These are phyloP conservation scores for Zoanthus sociatus DNA, from an alignment of 92 coral and sea anemone species.

Conservation along the genomic window DNA sequence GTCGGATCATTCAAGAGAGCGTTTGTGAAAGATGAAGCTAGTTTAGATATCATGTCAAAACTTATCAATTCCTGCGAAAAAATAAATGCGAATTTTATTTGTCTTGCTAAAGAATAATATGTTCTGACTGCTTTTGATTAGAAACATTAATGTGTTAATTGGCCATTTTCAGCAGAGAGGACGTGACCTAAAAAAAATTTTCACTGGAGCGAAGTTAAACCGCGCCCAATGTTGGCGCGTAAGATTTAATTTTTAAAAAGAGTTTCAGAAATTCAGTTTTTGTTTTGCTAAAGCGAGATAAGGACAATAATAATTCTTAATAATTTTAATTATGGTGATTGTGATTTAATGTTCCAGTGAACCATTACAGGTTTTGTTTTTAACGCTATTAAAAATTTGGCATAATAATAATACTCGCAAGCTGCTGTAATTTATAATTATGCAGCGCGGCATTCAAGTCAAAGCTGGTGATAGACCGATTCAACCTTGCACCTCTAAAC, in stretches of 20 bases:
- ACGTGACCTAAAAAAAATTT: background rate
- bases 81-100: slow-evolving; percentile 8
- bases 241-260: background rate
- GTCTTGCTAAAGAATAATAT: slow-evolving; percentile 26
- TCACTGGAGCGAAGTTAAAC: background rate
- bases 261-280: background rate
- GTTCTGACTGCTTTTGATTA: slow-evolving; percentile 26
- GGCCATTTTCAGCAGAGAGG: slow-evolving; percentile 12
- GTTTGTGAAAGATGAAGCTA: background rate
- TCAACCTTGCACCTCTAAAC: background rate
- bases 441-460: slow-evolving; percentile 1
- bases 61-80: background rate
- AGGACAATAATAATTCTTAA: background rate
- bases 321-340: slow-evolving; percentile 38
- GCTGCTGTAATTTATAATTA: background rate
- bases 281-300: slow-evolving; percentile 25
- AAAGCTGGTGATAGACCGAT: background rate
- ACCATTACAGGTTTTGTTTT: slow-evolving; percentile 7
- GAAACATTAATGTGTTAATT: slow-evolving; percentile 37
- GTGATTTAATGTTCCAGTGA: slow-evolving; percentile 14
- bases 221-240: background rate
- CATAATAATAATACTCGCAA: background rate
- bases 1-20: background rate
- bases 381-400: slow-evolving; percentile 7
- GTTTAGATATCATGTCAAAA: background rate